Evolutionary conservation across 2,888 invertebrate species (phyloP), one percentile per base, ranked within the genome.

Genomic region (Euplexia lucipara): DNA sequence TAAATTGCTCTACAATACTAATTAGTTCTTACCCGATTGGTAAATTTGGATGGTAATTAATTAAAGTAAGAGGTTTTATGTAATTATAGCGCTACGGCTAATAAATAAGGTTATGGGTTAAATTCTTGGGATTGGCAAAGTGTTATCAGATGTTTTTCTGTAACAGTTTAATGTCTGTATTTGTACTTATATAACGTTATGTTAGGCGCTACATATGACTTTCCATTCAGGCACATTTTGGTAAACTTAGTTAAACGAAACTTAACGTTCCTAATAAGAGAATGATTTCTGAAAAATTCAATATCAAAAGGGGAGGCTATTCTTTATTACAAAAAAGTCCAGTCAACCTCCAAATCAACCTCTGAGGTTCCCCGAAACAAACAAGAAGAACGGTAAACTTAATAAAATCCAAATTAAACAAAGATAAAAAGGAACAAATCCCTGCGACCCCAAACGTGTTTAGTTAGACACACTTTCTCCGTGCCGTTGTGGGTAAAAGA

Each of bases 401-500:
- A 41, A 61, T 39, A 51, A 34, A 52, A 51, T 47, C 22, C 18
- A 42, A 48, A 70, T 70, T 56, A 62, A 79, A 78, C 52, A 68
- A 60, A 48, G 37, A 51, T 57, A 62, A 79, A 70, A 64, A 60
- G 22, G 41, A 35, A 52, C 18, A 56, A 70, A 42, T 66, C 51
- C 30, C 54, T 5, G 37, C 51, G 42, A 52, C 37, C 63, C 64
- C 58, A 54, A 78, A 77, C 71, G 73, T 79, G 77, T 82, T 81
- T 70, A 74, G 69, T 77, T 74, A 63, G 52, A 73, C 63, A 71
- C 61, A 79, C 64, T 70, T 79, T 75, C 70, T 72, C 62, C 63
- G 57, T 68, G 64, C 70, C 58, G 58, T 63, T 70, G 71, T 67
- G 70, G 70, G 75, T 61, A 73, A 75, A 80, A 75, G 78, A 77